Percentiles rank a stretch among this genome's conserved stretches.
These are phyloP conservation scores for Ceratothoa steindachneri DNA, from an alignment of 2,888 invertebrate genomes.

Conservation along the genomic window DNA sequence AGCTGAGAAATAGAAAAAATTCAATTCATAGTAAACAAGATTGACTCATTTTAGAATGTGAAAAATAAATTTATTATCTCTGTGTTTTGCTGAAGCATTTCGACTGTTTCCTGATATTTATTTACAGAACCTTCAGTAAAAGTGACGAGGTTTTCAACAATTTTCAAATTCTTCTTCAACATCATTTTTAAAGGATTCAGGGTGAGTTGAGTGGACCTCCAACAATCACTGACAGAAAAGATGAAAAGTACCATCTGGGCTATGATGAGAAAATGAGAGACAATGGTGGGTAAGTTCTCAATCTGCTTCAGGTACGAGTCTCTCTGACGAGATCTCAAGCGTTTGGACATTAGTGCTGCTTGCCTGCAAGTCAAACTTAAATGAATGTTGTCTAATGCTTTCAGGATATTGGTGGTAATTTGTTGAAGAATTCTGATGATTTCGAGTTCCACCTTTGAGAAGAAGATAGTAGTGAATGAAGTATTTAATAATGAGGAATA, in stretches of 20 bases:
- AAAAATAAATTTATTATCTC: not conserved
- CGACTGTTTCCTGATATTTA: not conserved
- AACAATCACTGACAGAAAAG: not conserved
- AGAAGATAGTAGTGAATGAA: constrained; percentile 11
- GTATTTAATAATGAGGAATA: not conserved
- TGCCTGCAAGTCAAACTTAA: constrained; percentile 21
- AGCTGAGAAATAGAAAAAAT: not conserved
- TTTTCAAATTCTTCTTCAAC: not conserved
- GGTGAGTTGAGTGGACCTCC: not conserved
- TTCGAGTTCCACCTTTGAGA: constrained; percentile 25
- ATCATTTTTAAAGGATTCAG: not conserved
- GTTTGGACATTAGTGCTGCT: constrained; percentile 18
- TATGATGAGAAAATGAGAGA: constrained; percentile 6
- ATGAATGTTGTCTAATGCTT: constrained; percentile 16
- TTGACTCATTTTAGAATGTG: not conserved
- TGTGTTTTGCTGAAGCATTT: not conserved
- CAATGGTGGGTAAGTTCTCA: constrained; percentile 16
- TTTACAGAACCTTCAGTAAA: not conserved
- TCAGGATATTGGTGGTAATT: constrained; percentile 6
- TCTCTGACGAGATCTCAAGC: constrained; percentile 29
- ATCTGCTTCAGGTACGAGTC: constrained; percentile 31
- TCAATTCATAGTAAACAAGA: not conserved
- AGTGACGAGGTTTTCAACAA: not conserved
- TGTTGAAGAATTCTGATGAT: constrained; percentile 11
- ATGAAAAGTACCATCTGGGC: constrained; percentile 17